phyloP scores from a whole-genome alignment of 2,113 vertebrate genomes.

The Rattus norvegicus region DNA sequence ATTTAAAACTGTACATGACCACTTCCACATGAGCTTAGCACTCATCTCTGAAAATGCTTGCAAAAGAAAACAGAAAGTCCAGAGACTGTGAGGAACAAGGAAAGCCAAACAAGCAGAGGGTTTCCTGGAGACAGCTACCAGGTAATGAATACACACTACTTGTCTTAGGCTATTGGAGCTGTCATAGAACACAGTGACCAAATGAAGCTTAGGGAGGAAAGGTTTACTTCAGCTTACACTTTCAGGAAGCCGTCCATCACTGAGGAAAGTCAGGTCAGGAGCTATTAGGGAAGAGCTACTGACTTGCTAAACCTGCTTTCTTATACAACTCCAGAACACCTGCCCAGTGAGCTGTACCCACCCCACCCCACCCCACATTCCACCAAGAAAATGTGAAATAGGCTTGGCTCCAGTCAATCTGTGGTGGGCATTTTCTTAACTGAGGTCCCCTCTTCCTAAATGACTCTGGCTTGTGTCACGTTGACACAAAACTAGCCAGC shows the following conservation, averaged over 20 bases:
- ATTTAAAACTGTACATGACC: conserved; percentile 7
- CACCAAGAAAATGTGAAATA: background rate
- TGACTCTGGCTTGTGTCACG: background rate
- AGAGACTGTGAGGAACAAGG: background rate
- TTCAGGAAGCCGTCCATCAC: background rate
- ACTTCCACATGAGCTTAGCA: background rate
- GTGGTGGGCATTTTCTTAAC: background rate
- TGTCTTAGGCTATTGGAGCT: background rate
- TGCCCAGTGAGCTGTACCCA: background rate
- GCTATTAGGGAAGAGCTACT: background rate
- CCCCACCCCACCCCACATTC: background rate
- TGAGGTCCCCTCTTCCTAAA: background rate
- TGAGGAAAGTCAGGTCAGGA: background rate
- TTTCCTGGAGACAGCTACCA: background rate
- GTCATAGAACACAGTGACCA: background rate
- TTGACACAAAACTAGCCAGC: background rate
- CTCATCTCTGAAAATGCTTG: conserved; percentile 12
- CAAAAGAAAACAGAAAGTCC: conserved; percentile 34
- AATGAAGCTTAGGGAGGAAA: background rate
- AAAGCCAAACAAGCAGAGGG: background rate
- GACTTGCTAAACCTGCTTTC: background rate
- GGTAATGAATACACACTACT: background rate
- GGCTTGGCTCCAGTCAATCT: background rate
- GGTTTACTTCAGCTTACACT: background rate
- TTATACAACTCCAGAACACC: background rate